A percentile compares a stretch with the other conserved stretches of the same genome.
These are phyloP conservation scores for Trachelus iudaicus DNA, from an alignment of 2,888 invertebrate species.

Conservation along the genomic window DNA sequence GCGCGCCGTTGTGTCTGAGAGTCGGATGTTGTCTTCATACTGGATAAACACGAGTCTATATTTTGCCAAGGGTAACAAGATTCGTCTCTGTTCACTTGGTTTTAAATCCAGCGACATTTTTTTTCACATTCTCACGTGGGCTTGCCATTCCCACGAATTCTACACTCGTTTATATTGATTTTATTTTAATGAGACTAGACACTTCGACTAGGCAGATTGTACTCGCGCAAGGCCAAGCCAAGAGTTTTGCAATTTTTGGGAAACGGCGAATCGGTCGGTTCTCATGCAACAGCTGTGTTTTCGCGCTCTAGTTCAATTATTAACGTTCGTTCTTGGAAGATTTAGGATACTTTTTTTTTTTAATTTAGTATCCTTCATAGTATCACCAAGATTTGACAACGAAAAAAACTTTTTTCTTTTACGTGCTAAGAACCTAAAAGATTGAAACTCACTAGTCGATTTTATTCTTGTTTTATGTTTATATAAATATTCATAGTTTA, in stretches of 20 bases:
- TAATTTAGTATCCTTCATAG: neutral
- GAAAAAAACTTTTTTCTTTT: neutral
- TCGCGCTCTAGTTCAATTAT: slow-evolving; percentile 43
- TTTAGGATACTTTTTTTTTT: neutral
- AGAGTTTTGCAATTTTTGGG: slow-evolving; percentile 48
- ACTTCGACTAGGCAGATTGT: neutral
- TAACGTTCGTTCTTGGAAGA: slow-evolving; percentile 10
- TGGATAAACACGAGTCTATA: neutral
- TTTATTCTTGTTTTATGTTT: neutral
- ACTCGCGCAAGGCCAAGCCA: slow-evolving; percentile 31
- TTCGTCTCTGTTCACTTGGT: neutral
- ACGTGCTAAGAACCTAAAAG: neutral
- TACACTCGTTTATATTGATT: neutral
- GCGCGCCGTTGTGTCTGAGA: neutral
- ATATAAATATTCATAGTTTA: neutral
- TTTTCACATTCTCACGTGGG: neutral
- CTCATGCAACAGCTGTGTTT: slow-evolving; percentile 36
- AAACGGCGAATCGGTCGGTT: slow-evolving; percentile 10
- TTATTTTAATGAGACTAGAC: neutral
- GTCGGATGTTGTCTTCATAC: neutral
- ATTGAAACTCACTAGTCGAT: neutral
- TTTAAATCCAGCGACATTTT: neutral
- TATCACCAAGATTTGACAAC: neutral
- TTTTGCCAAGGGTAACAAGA: neutral
- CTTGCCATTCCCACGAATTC: neutral